A percentile compares a stretch with the other conserved stretches of the same genome.
Evolutionary conservation across 2,113 vertebrate genomes (phyloP).

Genomic region (Verasper variegatus): DNA sequence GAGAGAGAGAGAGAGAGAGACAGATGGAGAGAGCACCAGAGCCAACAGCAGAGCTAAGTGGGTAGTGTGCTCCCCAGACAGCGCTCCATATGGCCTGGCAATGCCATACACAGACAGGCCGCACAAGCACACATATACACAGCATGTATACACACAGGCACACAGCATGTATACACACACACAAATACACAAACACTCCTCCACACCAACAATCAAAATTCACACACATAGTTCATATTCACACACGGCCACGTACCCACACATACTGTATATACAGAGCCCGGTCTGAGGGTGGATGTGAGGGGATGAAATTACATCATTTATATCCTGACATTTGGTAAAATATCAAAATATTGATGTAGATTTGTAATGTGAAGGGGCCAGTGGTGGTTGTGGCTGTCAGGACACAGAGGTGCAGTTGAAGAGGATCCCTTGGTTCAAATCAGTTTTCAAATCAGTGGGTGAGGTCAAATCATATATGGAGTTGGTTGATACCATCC

Average conservation of each 20-base stretch:
- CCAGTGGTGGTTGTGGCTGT: neutral
- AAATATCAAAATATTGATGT: neutral
- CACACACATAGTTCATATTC: slow-evolving; percentile 25
- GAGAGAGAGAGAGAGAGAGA: slow-evolving; percentile 47
- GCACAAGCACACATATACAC: slow-evolving; percentile 64
- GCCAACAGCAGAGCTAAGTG: slow-evolving; percentile 81
- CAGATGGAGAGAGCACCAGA: slow-evolving; percentile 80
- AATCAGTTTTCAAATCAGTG: too few relatives aligned
- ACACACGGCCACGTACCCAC: slow-evolving; percentile 33
- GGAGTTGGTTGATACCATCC: too few relatives aligned
- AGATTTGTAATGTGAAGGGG: neutral
- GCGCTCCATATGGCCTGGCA: slow-evolving; percentile 83
- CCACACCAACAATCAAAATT: slow-evolving; percentile 47
- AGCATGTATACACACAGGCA: slow-evolving; percentile 47
- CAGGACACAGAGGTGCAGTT: neutral
- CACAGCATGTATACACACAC: slow-evolving; percentile 30
- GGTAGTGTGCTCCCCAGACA: slow-evolving; percentile 83
- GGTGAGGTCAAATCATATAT: too few relatives aligned
- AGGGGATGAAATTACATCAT: neutral
- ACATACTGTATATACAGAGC: neutral
- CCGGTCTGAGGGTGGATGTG: neutral
- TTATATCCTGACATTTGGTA: neutral
- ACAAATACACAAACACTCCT: slow-evolving; percentile 39
- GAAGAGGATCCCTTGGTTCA: neutral
- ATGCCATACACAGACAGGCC: slow-evolving; percentile 67